Percentiles rank a stretch among this genome's conserved stretches.
phyloP scores from a whole-genome alignment of 2,888 invertebrate species.

The Choreutis nemorana region DNA sequence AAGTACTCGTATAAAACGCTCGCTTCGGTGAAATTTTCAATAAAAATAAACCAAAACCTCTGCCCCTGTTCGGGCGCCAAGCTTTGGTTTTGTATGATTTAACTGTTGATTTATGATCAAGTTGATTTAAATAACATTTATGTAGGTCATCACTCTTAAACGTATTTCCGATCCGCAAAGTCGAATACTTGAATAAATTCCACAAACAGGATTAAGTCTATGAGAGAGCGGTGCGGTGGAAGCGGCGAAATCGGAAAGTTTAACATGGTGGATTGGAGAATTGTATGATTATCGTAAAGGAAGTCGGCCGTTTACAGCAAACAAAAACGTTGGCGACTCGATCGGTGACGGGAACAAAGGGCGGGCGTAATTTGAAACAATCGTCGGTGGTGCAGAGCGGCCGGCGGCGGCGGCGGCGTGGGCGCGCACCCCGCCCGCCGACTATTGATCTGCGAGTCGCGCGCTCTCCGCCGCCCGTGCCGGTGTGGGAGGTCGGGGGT shows the following conservation, averaged over 20 bases:
- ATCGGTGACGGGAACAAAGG: conserved; percentile 61
- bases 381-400: conserved; percentile 54
- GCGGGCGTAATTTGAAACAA: conserved; percentile 64
- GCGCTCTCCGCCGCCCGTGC: conserved; percentile 12
- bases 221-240: conserved; percentile 13
- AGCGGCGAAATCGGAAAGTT: conserved; percentile 36
- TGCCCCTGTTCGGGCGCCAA: too few species aligned
- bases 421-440: conserved; percentile 57
- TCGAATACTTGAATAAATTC: conserved; percentile 6
- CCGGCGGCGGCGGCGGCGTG: conserved; percentile 26
- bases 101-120: too few species aligned
- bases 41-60: too few species aligned
- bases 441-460: conserved; percentile 56
- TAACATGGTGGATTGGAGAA: conserved; percentile 42
- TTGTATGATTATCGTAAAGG: conserved; percentile 62
- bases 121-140: too few species aligned
- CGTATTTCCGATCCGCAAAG: neutral
- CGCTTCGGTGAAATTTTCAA: too few species aligned
- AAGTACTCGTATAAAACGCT: too few species aligned
- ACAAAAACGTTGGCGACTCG: conserved; percentile 59
- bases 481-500: too few species aligned
- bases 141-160: too few species aligned
- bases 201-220: conserved; percentile 30
- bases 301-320: conserved; percentile 56
- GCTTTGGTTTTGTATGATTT: too few species aligned